These are phyloP conservation scores for Sialia sialis DNA, from an alignment of 2,113 vertebrate genomes.

Conservation along the genomic window DNA sequence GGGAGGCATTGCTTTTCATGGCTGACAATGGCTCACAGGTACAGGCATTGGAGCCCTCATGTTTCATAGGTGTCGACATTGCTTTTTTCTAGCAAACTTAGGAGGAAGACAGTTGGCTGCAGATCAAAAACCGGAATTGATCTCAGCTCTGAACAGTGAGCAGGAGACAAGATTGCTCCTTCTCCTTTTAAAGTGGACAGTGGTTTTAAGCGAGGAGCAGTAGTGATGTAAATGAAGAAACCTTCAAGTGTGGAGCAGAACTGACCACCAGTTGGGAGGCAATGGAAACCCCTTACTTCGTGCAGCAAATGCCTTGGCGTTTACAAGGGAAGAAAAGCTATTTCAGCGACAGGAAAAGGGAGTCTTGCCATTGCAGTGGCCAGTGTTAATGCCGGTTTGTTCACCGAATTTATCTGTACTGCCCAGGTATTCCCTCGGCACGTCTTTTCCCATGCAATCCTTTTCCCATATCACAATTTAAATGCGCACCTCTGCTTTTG, in stretches of 20 bases:
- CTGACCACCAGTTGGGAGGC: not conserved
- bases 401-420: not conserved
- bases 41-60: not conserved
- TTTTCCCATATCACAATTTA: not conserved
- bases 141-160: not conserved
- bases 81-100: not conserved
- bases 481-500: not conserved
- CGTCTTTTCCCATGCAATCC: not conserved
- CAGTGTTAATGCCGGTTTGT: not conserved
- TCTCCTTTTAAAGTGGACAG: not conserved
- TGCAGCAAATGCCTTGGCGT: not conserved
- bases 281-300: not conserved
- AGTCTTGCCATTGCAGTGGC: not conserved
- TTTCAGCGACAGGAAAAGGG: not conserved
- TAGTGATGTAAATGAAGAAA: not conserved
- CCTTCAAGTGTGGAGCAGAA: not conserved
- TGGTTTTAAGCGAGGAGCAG: not conserved
- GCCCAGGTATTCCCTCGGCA: not conserved
- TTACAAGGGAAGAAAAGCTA: not conserved
- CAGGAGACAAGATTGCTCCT: not conserved
- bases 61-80: fast-evolving
- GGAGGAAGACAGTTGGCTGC: not conserved
- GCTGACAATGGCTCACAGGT: not conserved
- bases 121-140: not conserved
- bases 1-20: not conserved